Evolutionary conservation across 2,797 vertebrate species (phyloP), one percentile per base, ranked within the genome.

Genomic region (Sarcophilus harrisii): DNA sequence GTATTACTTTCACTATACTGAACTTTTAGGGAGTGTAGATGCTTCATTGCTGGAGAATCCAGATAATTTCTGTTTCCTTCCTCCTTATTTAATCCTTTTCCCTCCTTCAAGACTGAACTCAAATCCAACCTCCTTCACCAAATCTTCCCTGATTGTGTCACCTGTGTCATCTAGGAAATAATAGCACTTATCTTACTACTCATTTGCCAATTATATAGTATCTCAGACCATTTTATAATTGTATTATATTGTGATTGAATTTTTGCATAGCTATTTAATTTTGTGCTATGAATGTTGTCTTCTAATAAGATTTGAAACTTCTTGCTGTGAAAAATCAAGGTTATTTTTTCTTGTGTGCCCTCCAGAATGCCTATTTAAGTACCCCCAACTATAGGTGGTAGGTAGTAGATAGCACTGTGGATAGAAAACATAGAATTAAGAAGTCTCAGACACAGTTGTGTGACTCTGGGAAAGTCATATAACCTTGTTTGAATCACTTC

Each of bases 61-160:
- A 0, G 0, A 29, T 62, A 12, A 12, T 5, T 81, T 45, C 38
- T 38, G 10, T 45, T 81, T 81, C 73, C 38, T 0, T 45, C 16
- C 45, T 55, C 29, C 3, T 90, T 54, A 52, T 21, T 38, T 52
- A 49, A 81, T 45, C n/a, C n/a, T 59, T 55, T 55, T 12, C 2
- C 28, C 18, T 57, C 18, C 92, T 92, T 92, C 57, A 24, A 14
- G 38, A 3, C 13, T 1, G 8, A 8, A 2, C 0, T 3, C 14
- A 32, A 12, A 2, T 3, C 49, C 16, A 90, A 55, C 45, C 3
- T 60, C 45, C 54, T 2, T 73, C 49, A 60, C 1, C 32, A 49
- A 93, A 59, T 38, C 0, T 0, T 38, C 81, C 29, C 49, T 49
- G 32, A 58, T 6, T 11, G n/a, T 38, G 13, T 32, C 1, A 1